A percentile compares a stretch with the other conserved stretches of the same genome.
Conservation (phyloP, 2,113 vertebrate species). For the Oryzias celebensis region DNA sequence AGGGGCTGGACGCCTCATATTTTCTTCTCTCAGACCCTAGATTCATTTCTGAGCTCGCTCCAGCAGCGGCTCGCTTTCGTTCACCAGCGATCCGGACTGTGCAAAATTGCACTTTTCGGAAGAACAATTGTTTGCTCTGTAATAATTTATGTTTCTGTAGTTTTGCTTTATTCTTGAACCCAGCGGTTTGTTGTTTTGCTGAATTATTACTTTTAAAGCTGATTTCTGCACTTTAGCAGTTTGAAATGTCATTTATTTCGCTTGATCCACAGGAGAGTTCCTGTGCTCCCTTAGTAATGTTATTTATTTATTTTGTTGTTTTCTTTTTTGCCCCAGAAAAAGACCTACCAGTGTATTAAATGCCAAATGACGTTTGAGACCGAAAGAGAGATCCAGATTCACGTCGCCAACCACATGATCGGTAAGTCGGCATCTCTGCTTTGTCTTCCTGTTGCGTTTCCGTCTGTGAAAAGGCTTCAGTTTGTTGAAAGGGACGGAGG, state of each 20-base stretch:
- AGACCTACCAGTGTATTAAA: slow-evolving; percentile 99
- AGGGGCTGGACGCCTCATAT: too few relatives aligned
- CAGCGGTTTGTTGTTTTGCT: not conserved
- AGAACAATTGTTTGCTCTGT: too few relatives aligned
- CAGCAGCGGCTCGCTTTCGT: too few relatives aligned
- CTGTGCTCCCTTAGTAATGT: not conserved
- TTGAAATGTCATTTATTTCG: not conserved
- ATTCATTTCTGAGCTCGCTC: too few relatives aligned
- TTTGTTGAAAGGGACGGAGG: not conserved
- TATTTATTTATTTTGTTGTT: not conserved
- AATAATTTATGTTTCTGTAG: too few relatives aligned
- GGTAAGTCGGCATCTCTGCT: slow-evolving; percentile 81
- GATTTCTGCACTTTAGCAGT: not conserved
- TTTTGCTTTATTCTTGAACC: too few relatives aligned
- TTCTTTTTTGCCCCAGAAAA: slow-evolving; percentile 81
- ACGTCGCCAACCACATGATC: slow-evolving; percentile 99
- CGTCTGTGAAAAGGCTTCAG: not conserved
- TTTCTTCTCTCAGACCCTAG: too few relatives aligned
- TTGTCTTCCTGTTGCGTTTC: slow-evolving; percentile 15
- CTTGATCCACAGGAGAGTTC: not conserved
- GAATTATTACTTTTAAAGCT: not conserved
- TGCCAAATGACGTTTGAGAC: slow-evolving; percentile 99
- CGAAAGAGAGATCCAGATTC: slow-evolving; percentile 98
- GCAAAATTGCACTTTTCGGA: too few relatives aligned
- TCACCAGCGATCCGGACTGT: too few relatives aligned